Evolutionary conservation across 2,113 vertebrate species (phyloP).

Genomic region (Alligator sinensis): DNA sequence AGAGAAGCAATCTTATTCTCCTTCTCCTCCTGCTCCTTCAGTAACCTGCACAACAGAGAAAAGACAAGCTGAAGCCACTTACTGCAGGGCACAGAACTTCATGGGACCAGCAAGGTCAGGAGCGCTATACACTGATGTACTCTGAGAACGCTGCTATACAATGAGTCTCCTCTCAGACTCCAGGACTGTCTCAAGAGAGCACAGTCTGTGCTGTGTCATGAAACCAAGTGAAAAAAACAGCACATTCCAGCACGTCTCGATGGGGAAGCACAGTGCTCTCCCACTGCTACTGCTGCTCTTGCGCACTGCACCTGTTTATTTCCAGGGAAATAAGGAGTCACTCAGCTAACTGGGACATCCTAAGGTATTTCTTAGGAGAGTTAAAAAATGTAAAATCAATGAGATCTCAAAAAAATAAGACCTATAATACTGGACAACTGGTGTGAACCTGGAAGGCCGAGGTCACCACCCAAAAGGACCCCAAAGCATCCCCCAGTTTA

Average conservation of each 20-base stretch:
- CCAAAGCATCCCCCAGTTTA: background rate
- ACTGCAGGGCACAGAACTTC: background rate
- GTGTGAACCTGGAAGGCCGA: rapidly evolving
- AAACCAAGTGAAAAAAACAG: background rate
- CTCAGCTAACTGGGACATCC: rapidly evolving
- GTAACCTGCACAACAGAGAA: constrained; percentile 40
- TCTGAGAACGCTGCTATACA: rapidly evolving
- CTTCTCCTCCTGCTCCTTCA: constrained; percentile 79
- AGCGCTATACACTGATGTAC: rapidly evolving
- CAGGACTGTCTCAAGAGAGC: background rate
- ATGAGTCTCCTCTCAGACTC: rapidly evolving
- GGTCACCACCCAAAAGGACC: background rate
- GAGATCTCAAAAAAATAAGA: rapidly evolving
- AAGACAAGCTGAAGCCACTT: background rate
- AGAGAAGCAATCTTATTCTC: constrained; percentile 76
- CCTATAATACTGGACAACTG: rapidly evolving
- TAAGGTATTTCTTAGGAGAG: background rate
- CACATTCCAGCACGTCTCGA: background rate
- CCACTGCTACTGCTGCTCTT: background rate
- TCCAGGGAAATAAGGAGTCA: rapidly evolving
- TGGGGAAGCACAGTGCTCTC: background rate
- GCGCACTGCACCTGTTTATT: rapidly evolving
- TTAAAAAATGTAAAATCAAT: rapidly evolving
- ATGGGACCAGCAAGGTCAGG: background rate
- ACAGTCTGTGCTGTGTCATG: background rate